Conservation (phyloP, 1,140 invertebrate species). For the Capitella teleta region DNA sequence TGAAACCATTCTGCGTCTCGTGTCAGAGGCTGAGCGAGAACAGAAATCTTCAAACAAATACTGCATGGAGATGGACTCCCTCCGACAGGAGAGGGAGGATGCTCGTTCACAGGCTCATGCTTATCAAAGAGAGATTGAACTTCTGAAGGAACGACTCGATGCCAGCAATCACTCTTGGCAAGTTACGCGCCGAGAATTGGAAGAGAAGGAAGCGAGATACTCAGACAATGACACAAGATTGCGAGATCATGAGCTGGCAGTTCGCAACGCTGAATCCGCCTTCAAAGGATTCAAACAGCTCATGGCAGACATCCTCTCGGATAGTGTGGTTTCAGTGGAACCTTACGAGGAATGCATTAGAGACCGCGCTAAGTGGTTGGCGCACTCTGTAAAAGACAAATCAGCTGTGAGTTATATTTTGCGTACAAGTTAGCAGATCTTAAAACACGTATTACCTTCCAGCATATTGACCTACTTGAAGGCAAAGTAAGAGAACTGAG, state of each 20-base stretch:
- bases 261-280: background rate
- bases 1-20: conserved; percentile 41
- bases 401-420: conserved; percentile 20
- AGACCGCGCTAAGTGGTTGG: conserved; percentile 20
- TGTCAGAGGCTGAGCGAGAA: conserved; percentile 37
- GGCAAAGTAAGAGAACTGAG: conserved; percentile 27
- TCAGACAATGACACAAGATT: conserved; percentile 10
- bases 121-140: conserved; percentile 27
- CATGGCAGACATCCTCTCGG: conserved; percentile 26
- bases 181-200: conserved; percentile 31
- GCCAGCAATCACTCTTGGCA: conserved; percentile 29
- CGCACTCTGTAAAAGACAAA: conserved; percentile 18
- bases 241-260: background rate
- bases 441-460: too few species aligned
- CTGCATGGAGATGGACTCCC: conserved; percentile 27
- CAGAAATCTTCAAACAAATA: conserved; percentile 32
- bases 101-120: conserved; percentile 23
- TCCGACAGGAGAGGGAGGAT: conserved; percentile 37
- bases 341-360: conserved; percentile 33
- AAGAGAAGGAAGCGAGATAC: conserved; percentile 24
- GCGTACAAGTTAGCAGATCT: background rate
- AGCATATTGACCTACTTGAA: conserved; percentile 30
- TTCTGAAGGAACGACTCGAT: conserved; percentile 32
- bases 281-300: conserved; percentile 29
- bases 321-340: conserved; percentile 17